Evolutionary conservation across 1,140 invertebrate species (phyloP).

Genomic region (Leptestheria dahalacensis): DNA sequence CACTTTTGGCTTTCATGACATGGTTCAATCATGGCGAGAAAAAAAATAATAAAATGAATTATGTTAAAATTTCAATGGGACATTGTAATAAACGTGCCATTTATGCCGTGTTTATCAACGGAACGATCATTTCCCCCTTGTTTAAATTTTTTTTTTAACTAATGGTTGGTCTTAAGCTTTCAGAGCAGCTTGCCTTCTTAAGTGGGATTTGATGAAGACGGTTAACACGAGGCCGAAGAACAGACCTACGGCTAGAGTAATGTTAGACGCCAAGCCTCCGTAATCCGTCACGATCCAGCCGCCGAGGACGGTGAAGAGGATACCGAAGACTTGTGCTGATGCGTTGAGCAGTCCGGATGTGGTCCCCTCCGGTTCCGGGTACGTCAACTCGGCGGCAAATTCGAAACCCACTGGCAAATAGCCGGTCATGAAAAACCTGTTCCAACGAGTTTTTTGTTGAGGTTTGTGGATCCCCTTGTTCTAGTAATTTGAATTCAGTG

Average conservation of each 20-base stretch:
- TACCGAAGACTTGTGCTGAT: constrained; percentile 31
- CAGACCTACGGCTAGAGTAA: constrained; percentile 27
- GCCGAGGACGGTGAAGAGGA: constrained; percentile 17
- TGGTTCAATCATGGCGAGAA: too few species aligned
- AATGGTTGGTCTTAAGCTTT: too few species aligned
- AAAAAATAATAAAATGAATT: too few species aligned
- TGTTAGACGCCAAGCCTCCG: constrained; percentile 15
- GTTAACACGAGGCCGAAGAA: constrained; percentile 51
- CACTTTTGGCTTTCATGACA: too few species aligned
- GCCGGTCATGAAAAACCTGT: constrained; percentile 47
- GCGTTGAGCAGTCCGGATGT: constrained; percentile 37
- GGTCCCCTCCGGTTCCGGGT: constrained; percentile 40
- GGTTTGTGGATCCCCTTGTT: not conserved
- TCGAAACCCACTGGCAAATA: constrained; percentile 49
- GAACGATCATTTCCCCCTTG: too few species aligned
- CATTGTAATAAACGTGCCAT: not conserved
- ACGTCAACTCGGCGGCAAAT: constrained; percentile 46
- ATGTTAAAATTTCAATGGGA: too few species aligned
- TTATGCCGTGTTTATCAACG: not conserved
- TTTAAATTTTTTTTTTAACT: too few species aligned
- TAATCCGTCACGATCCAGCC: constrained; percentile 2
- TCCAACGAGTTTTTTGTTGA: not conserved
- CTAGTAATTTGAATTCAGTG: not conserved
- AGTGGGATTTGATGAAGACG: constrained; percentile 51
- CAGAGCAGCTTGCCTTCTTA: constrained; percentile 55